Conservation (phyloP, 2,888 invertebrate species). For the Amphipyra tragopoginis region DNA sequence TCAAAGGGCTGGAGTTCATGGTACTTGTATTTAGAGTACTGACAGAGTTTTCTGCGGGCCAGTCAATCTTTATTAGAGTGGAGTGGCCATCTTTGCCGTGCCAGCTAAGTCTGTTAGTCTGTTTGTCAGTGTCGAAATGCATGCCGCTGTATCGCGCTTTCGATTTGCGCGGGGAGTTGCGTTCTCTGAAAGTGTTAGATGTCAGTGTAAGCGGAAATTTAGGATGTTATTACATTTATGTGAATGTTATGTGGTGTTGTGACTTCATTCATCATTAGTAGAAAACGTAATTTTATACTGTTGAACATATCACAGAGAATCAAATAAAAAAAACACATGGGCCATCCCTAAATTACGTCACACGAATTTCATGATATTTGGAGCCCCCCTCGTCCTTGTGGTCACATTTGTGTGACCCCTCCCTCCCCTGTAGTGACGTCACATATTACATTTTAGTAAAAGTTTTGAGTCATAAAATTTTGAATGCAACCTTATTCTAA, state of each 20-base stretch:
- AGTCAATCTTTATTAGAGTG: constrained; percentile 84
- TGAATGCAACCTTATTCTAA: no score
- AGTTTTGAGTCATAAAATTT: no score
- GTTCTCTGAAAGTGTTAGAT: constrained; percentile 80
- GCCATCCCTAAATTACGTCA: no score
- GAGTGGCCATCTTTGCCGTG: constrained; percentile 86
- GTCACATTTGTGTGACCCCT: no score
- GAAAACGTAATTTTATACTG: no score
- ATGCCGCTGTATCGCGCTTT: constrained; percentile 82
- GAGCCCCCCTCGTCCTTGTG: no score
- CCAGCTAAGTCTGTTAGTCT: constrained; percentile 78
- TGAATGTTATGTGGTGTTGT: constrained; percentile 17
- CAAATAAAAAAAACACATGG: no score
- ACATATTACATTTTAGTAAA: no score
- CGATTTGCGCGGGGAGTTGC: constrained; percentile 83
- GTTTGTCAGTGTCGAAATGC: constrained; percentile 69
- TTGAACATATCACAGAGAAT: no score
- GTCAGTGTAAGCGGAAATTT: constrained; percentile 58
- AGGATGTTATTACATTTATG: constrained; percentile 49
- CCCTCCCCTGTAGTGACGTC: no score
- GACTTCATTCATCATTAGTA: constrained; percentile 16
- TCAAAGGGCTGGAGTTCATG: constrained; percentile 76
- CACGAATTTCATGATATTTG: no score
- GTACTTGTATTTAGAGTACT: constrained; percentile 78
- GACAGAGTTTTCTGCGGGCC: constrained; percentile 79